Percentiles rank a stretch among this genome's conserved stretches.
These are phyloP conservation scores for Todiramphus saurophagus DNA, from an alignment of 2,113 vertebrate genomes.

Conservation along the genomic window DNA sequence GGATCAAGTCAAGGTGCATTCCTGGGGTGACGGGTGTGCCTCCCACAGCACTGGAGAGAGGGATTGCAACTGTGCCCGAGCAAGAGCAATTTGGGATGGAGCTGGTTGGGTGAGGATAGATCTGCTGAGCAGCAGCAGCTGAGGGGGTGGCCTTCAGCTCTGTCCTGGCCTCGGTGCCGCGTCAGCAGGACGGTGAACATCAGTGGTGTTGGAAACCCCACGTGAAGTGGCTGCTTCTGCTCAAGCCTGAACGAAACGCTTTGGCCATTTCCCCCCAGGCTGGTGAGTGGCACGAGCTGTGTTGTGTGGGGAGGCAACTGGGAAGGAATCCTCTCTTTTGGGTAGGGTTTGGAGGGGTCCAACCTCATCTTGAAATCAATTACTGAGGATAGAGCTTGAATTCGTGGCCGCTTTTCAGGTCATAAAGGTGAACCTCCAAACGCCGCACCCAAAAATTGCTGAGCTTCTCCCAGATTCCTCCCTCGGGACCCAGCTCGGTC, in stretches of 20 bases:
- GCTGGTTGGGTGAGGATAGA: background rate
- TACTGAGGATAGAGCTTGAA: background rate
- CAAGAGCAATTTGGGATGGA: background rate
- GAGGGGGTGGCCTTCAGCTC: background rate
- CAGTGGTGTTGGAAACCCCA: accelerated
- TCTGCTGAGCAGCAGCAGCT: background rate
- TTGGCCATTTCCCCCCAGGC: accelerated
- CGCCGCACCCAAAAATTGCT: background rate
- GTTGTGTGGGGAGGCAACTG: background rate
- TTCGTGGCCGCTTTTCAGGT: background rate
- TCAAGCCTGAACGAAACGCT: accelerated
- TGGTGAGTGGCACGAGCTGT: accelerated
- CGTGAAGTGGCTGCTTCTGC: background rate
- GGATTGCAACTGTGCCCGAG: accelerated
- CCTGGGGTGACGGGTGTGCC: background rate
- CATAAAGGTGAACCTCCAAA: background rate
- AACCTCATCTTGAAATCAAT: background rate
- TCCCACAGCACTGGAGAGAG: background rate
- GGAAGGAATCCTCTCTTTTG: background rate
- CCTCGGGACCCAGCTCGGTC: background rate
- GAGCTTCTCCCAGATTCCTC: background rate
- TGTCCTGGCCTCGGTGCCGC: accelerated
- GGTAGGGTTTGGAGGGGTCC: background rate
- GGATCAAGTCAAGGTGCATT: background rate
- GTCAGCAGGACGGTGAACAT: accelerated